Evolutionary conservation across 1,140 invertebrate species (phyloP).

Genomic region (Lepidurus couesii): DNA sequence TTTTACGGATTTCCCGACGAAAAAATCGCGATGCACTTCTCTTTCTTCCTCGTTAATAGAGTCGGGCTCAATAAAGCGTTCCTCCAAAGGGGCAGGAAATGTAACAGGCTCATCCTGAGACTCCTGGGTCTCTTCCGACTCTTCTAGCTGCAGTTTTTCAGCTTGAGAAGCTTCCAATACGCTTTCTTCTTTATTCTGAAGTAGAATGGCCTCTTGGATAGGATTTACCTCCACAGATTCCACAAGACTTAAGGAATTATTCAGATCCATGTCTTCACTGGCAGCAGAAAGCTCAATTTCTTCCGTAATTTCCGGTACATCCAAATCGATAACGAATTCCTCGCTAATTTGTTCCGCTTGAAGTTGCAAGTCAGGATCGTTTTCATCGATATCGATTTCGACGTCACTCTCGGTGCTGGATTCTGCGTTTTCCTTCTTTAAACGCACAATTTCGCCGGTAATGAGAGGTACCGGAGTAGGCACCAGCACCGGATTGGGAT

Average conservation of each 20-base stretch:
- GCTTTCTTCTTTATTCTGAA: slow-evolving; percentile 32
- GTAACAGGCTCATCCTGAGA: slow-evolving; percentile 40
- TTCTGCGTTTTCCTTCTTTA: slow-evolving; percentile 32
- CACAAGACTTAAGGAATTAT: not conserved
- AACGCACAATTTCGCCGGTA: slow-evolving; percentile 39
- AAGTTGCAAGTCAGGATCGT: slow-evolving; percentile 1
- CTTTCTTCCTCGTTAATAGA: slow-evolving; percentile 53
- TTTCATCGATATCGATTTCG: slow-evolving; percentile 33
- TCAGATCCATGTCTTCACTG: not conserved
- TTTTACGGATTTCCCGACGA: slow-evolving; percentile 53
- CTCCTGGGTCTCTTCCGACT: slow-evolving; percentile 28
- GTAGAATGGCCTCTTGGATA: not conserved
- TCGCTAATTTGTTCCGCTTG: not conserved
- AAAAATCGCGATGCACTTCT: slow-evolving; percentile 54
- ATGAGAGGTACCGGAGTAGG: slow-evolving; percentile 14
- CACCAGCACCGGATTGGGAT: not conserved
- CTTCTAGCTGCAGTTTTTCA: slow-evolving; percentile 17
- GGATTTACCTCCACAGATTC: not conserved
- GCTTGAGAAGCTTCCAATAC: slow-evolving; percentile 32
- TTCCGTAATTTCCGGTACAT: not conserved
- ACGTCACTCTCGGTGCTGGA: slow-evolving; percentile 32
- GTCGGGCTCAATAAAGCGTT: slow-evolving; percentile 44
- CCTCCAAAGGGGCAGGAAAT: slow-evolving; percentile 47
- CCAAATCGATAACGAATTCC: not conserved
- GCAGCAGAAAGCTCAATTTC: slow-evolving; percentile 2